Base-by-base conservation (phyloP, 2,797 vertebrate species). In the Cichlasoma orientale region DNA sequence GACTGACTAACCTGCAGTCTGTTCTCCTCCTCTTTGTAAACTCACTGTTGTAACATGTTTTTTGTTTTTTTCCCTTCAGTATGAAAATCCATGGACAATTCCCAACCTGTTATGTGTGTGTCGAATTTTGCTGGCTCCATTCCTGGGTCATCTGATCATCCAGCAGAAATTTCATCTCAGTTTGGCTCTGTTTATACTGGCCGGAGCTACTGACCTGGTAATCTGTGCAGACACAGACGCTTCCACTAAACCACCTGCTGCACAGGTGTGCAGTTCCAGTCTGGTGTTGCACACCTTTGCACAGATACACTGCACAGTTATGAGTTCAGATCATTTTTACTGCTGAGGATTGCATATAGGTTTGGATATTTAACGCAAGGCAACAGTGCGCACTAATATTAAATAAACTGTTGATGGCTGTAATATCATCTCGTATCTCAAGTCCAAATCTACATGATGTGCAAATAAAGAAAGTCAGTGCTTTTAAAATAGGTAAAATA, bases 51-150 rank as follows among this genome's bases (percentile, higher is more conserved):
- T 50, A 56, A 79, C 23, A 0, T 0, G 0, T 52, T 0, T 58
- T 2, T 3, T n/a, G n/a, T n/a, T 76, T 31, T 70, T 72, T 74
- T 82, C 81, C 0, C 0, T 85, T 29, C 82, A 99, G 98, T 97
- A 99, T 89, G 98, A 99, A 93, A 99, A 99, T 89, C 98, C 98
- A 0, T 99, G 98, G 98, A 99, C 98, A 1, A 94, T 99, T 88
- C 98, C 98, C 27, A 99, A 99, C 79, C 92, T 98, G 75, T 89
- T 99, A 88, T 99, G 98, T 23, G 92, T 99, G 94, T 96, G 96
- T 10, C 96, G 98, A 74, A 99, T 99, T 78, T 89, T 96, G 27
- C 89, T 99, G 90, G 96, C 98, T 18, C 98, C 98, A 0, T 95
- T 97, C 78, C 90, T 99, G 71, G 98, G 97, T 78, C 96, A 98